Evolutionary conservation across 1,140 invertebrate species (phyloP).

Genomic region (Aradophagus sp.): DNA sequence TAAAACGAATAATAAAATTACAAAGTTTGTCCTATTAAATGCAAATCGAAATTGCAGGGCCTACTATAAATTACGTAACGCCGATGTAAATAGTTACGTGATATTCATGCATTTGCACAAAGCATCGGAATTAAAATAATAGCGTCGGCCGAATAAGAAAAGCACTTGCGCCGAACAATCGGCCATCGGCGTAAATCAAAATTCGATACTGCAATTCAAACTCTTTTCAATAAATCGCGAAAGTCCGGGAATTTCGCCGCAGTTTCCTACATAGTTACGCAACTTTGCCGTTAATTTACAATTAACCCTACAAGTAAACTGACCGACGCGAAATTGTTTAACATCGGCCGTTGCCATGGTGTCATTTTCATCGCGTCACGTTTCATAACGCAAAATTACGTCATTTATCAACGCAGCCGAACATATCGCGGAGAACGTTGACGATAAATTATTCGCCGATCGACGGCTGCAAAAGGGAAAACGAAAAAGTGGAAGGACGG

Average conservation of each 20-base stretch:
- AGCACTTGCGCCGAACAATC: too few relatives aligned
- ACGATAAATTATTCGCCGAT: constrained; percentile 7
- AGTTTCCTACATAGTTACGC: too few relatives aligned
- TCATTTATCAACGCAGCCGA: constrained; percentile 2
- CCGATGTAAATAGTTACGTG: constrained; percentile 10
- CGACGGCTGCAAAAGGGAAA: constrained; percentile 4
- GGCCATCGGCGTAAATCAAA: too few relatives aligned
- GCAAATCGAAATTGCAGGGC: constrained; percentile 25
- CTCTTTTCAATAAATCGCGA: too few relatives aligned
- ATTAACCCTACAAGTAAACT: too few relatives aligned
- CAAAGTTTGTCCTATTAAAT: constrained; percentile 37
- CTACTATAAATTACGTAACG: constrained; percentile 16
- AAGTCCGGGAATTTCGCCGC: too few relatives aligned
- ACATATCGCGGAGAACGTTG: constrained; percentile 6
- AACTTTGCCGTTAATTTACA: too few relatives aligned
- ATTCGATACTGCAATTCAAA: too few relatives aligned
- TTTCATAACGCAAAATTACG: constrained; percentile 12
- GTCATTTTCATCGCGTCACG: too few relatives aligned
- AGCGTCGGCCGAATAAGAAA: too few relatives aligned
- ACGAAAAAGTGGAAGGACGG: not conserved
- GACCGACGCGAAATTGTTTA: too few relatives aligned
- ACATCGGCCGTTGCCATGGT: too few relatives aligned
- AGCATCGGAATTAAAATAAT: not conserved
- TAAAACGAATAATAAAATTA: constrained; percentile 49
- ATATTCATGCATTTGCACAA: constrained; percentile 7